Evolutionary conservation across 2,113 vertebrate species (phyloP), one percentile per base, ranked within the genome.

Genomic region (Panthera tigris): DNA sequence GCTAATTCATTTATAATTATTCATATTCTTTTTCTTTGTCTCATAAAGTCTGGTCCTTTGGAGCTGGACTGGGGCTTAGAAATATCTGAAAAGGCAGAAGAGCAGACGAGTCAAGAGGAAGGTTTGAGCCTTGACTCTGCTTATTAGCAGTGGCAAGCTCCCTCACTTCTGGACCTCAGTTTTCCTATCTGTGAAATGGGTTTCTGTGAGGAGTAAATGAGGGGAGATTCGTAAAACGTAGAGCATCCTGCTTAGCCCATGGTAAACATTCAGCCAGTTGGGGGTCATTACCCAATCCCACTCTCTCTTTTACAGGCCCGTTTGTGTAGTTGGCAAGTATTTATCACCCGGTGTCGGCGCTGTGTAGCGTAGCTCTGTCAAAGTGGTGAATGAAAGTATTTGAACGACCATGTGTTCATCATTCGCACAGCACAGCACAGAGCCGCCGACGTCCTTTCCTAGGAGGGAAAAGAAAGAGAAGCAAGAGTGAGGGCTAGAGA

Each of bases 381-480:
- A 45, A 73, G 61, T 73, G 31, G 39, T 12, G 78, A 63, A 23
- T 57, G 79, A 15, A 82, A 41, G 45, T 48, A 7, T 33, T 73
- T 45, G 41, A 27, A 19, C 1, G 33, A 27, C 33, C 2, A 0
- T 55, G 1, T 29, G 1, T 31, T 36, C 36, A 4, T 39, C 8
- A 6, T 1, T 23, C 27, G 29, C 4, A 55, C 45, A 79, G 33
- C 78, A 6, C 27, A 18, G 15, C n/a, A 36, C 33, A 65, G 31
- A 63, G 65, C 9, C 1, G 1, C 6, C 19, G 50, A 12, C 12
- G 0, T 76, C 33, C 25, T 78, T 41, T n/a, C 68, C 29, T 29
- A 0, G 10, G 31, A 69, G 23, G 52, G 33, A 18, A 25, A 45
- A 66, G 82, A 15, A 63, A 73, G 74, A 48, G 55, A 39, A 80